Percentiles rank a stretch among this genome's conserved stretches.
Evolutionary conservation across 2,888 invertebrate genomes (phyloP).

Genomic region (Lasioglossum marginatum): DNA sequence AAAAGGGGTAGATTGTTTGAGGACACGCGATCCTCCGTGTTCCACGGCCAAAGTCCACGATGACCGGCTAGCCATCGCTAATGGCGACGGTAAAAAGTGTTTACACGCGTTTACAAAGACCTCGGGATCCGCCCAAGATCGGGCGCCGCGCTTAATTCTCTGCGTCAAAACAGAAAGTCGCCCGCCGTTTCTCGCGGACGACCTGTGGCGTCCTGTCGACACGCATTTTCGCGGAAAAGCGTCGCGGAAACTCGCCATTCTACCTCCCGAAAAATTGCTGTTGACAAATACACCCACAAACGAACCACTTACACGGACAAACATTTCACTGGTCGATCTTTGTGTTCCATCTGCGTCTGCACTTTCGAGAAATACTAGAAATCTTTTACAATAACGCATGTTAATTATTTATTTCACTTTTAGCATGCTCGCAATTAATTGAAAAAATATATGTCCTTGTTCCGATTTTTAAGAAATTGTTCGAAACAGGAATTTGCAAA

Average conservation of each 20-base stretch:
- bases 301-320: neutral
- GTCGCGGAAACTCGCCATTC: neutral
- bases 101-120: constrained; percentile 73
- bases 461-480: neutral
- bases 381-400: neutral
- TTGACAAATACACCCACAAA: neutral
- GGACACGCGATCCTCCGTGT: constrained; percentile 82
- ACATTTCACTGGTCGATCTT: neutral
- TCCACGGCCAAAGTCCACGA: constrained; percentile 67
- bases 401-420: neutral
- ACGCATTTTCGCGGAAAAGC: neutral
- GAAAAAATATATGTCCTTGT: neutral
- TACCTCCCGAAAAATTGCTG: neutral
- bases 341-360: neutral
- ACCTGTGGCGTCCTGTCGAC: constrained; percentile 43
- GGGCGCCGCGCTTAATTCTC: constrained; percentile 44
- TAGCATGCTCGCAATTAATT: neutral
- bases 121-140: constrained; percentile 70
- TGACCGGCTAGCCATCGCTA: constrained; percentile 80
- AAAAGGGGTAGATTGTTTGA: constrained; percentile 82
- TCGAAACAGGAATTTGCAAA: neutral
- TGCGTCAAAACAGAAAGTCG: constrained; percentile 56
- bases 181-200: constrained; percentile 39
- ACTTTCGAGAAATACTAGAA: neutral
- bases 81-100: constrained; percentile 81